phyloP scores from a whole-genome alignment of 2,113 vertebrate species.

The Alethe diademata region DNA sequence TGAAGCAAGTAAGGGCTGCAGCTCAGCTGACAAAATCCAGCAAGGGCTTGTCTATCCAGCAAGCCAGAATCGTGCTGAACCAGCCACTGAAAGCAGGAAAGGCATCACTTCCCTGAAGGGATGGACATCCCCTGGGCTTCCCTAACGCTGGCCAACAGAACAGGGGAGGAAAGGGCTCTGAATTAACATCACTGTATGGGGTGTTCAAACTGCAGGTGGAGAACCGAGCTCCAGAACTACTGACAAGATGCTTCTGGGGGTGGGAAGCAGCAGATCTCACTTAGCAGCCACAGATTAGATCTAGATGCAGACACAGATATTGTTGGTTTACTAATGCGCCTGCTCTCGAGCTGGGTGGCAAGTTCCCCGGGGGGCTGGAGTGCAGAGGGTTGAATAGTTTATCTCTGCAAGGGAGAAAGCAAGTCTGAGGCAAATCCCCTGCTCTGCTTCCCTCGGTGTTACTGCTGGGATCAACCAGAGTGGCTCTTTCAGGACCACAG shows the following conservation, averaged over 20 bases:
- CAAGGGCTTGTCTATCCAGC: background rate
- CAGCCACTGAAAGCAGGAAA: background rate
- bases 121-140: background rate
- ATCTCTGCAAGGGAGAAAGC: background rate
- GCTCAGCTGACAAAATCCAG: background rate
- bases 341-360: conserved; percentile 53
- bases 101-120: background rate
- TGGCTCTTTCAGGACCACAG: background rate
- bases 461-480: background rate
- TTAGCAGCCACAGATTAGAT: conserved; percentile 32
- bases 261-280: conserved; percentile 3
- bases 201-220: background rate
- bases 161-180: background rate
- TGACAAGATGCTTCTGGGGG: conserved; percentile 19
- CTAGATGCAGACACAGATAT: conserved; percentile 46
- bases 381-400: conserved; percentile 47
- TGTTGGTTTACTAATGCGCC: conserved; percentile 24
- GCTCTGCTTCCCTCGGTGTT: background rate
- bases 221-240: background rate
- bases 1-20: background rate
- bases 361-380: background rate
- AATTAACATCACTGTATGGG: background rate
- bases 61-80: background rate
- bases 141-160: background rate
- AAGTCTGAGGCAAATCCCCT: background rate